These are phyloP conservation scores for Lepidochitona cinerea DNA, from an alignment of 2,888 invertebrate genomes.

Conservation along the genomic window DNA sequence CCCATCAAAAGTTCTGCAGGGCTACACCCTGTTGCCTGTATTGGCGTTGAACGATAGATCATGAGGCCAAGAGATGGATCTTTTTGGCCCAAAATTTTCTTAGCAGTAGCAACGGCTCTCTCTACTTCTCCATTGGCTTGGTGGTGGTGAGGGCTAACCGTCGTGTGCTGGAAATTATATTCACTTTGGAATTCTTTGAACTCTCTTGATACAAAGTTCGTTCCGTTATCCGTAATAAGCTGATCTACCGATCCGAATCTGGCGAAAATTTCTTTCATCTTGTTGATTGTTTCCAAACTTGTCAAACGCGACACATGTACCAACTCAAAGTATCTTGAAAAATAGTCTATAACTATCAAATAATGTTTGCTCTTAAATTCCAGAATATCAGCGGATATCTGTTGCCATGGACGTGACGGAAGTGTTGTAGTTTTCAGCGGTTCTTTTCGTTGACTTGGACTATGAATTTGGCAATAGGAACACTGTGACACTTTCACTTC, in stretches of 20 bases:
- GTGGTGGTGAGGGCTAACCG: constrained; percentile 10
- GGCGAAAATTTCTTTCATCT: constrained; percentile 15
- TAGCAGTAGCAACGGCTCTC: constrained; percentile 16
- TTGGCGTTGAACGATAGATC: constrained; percentile 15
- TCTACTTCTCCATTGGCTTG: constrained; percentile 22
- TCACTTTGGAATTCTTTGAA: constrained; percentile 5
- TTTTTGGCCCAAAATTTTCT: constrained; percentile 15
- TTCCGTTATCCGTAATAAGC: constrained; percentile 17
- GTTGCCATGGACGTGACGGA: constrained; percentile 18
- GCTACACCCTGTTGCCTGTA: constrained; percentile 6
- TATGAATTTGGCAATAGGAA: neutral
- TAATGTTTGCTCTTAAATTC: constrained; percentile 3
- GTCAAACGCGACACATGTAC: constrained; percentile 1
- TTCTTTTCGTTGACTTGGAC: constrained; percentile 10
- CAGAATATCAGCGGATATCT: constrained; percentile 12
- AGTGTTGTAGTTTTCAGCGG: constrained; percentile 16
- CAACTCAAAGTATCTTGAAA: constrained; percentile 17
- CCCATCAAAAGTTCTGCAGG: constrained; percentile 10
- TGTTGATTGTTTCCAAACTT: constrained; percentile 10
- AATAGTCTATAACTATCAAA: constrained; percentile 21
- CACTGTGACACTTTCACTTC: constrained; percentile 6
- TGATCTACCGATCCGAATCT: constrained; percentile 12
- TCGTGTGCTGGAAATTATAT: constrained; percentile 6
- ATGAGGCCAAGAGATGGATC: constrained; percentile 9
- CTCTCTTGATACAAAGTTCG: constrained; percentile 9